Conservation (phyloP, 2,113 vertebrate species). For the Otis tarda region DNA sequence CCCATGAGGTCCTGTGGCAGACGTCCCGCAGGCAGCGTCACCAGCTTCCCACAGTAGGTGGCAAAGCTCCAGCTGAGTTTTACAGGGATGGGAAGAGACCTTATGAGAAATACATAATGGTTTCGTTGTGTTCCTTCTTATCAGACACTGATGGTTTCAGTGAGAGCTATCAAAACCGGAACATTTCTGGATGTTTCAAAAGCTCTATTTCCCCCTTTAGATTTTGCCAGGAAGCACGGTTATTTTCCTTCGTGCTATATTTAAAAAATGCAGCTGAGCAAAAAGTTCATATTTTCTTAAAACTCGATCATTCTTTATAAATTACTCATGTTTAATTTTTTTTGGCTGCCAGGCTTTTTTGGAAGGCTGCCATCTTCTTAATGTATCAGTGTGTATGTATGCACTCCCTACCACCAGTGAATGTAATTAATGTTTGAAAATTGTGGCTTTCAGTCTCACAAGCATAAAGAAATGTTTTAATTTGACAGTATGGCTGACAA, state of each 20-base stretch:
- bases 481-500: conserved; percentile 62
- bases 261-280: conserved; percentile 26
- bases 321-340: conserved; percentile 39
- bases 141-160: not conserved
- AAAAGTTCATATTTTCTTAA: conserved; percentile 52
- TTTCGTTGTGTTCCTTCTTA: not conserved
- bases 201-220: not conserved
- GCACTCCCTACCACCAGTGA: conserved; percentile 8
- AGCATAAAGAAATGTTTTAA: conserved; percentile 64
- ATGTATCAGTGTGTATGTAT: conserved; percentile 21
- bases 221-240: not conserved
- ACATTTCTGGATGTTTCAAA: not conserved
- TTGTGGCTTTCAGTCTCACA: conserved; percentile 59
- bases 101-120: not conserved
- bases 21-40: not conserved
- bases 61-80: not conserved
- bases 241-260: conserved; percentile 25
- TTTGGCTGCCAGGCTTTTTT: conserved; percentile 22
- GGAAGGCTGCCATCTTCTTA: conserved; percentile 50
- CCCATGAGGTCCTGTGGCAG: fast-evolving
- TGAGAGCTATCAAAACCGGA: not conserved
- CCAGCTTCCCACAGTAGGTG: fast-evolving
- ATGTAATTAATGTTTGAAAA: conserved; percentile 68
- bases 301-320: not conserved
- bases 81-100: not conserved